Evolutionary conservation across 35 echinoderm and acorn worm genomes (phyloP), one percentile per base, ranked within the genome.

Genomic region (Hemicentrotus pulcherrimus): DNA sequence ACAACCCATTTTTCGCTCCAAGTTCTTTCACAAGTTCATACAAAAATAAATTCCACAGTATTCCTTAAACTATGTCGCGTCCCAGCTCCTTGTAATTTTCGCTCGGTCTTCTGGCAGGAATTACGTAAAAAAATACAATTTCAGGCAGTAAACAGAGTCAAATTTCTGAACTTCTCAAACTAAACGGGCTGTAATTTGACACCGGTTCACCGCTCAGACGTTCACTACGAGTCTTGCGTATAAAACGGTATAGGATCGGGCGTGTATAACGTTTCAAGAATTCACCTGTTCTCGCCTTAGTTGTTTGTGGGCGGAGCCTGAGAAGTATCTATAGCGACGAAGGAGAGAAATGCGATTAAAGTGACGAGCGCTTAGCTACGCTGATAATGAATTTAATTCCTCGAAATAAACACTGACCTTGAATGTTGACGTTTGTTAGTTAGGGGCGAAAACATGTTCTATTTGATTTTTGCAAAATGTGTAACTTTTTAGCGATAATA

Each of bases 261-360:
- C n/a, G 88, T 90, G 88, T 89, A 55, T 55, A 28, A 33, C 88
- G 88, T 15, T 90, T 15, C 32, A 33, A 31, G n/a, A 28, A 90
- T 33, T 90, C 88, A 90, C 88, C 88, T 90, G 32, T 89, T 78
- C 65, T 45, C 32, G 88, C 32, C 4, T 32, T 15, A 45, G 88
- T 45, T 90, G 88, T 90, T 90, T 90, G 88, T 33, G 88, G 88
- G 88, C 46, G 88, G 88, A 90, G 88, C 32, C 88, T 90, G 12
- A 14, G 12, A 33, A 90, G 88, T 90, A 18, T n/a, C 88, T 90
- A 90, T 90, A 47, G 88, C n/a, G 32, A 90, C 88, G 13, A 24
- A 90, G 32, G 32, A 15, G 31, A 22, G 32, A 47, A 16, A 28
- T 1, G 46, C 46, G 46, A 33, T 90, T 33, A 33, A 90, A 47